These are phyloP conservation scores for Zaprionus camerounensis DNA, from an alignment of 1,140 invertebrate genomes.

Conservation along the genomic window DNA sequence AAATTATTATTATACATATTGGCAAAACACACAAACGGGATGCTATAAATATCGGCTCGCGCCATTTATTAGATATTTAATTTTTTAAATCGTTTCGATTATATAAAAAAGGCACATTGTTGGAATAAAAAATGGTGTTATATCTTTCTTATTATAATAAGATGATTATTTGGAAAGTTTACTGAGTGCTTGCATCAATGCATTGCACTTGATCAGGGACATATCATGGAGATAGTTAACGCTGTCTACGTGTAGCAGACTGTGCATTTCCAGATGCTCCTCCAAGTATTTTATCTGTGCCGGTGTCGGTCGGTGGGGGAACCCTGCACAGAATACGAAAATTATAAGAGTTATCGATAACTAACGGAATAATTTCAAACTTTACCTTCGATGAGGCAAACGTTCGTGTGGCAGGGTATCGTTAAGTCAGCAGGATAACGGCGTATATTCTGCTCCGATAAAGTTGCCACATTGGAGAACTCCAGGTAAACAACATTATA, in stretches of 20 bases:
- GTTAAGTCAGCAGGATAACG: conserved; percentile 62
- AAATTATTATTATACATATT: neutral
- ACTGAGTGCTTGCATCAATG: conserved; percentile 22
- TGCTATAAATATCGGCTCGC: neutral
- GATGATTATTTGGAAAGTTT: neutral
- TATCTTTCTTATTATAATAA: neutral
- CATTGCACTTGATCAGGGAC: conserved; percentile 39
- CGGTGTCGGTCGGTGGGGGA: conserved; percentile 44
- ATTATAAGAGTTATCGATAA: neutral
- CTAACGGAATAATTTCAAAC: neutral
- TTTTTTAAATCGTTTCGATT: neutral
- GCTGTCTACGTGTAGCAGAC: conserved; percentile 46
- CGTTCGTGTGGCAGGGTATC: conserved; percentile 53
- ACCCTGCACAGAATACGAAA: conserved; percentile 21
- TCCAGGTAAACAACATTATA: conserved; percentile 63
- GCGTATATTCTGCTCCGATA: conserved; percentile 52
- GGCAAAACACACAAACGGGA: neutral
- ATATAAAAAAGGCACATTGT: conserved; percentile 1
- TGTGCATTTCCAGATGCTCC: conserved; percentile 29
- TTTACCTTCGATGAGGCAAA: conserved; percentile 70
- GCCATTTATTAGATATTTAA: neutral
- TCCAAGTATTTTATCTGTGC: conserved; percentile 49
- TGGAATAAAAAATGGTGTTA: neutral
- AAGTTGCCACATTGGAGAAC: conserved; percentile 49
- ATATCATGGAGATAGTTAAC: conserved; percentile 49